Evolutionary conservation across 2,888 invertebrate species (phyloP), one percentile per base, ranked within the genome.

Genomic region (Cartodere bifasciata): DNA sequence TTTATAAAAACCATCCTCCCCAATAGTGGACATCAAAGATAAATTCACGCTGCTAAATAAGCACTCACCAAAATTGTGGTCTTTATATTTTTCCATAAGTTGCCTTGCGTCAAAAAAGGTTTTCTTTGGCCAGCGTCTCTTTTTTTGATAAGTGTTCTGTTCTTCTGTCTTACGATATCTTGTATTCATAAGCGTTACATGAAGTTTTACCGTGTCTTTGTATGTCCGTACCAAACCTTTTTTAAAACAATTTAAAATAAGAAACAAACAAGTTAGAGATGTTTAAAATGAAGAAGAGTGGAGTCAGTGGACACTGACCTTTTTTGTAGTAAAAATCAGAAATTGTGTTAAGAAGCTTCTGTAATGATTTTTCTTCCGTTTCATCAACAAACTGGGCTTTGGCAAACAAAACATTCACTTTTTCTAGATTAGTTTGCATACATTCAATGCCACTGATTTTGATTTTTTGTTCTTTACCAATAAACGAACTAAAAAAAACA

Each of bases 401-500:
- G 0, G 75, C 86, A 58, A 84, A 95, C 3, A 95, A 56, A n/a
- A 95, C 75, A 50, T 78, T 62, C 1, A 82, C 78, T 35, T 76
- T 70, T 30, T 68, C 63, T 1, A 86, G 82, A 56, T 94, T 88
- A 53, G 87, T 85, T 52, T 90, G 87, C 87, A 92, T 88, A 47
- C 82, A 84, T 34, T 85, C 81, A 9, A 92, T 52, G 2, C 90
- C 91, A 47, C 68, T 63, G n/a, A 85, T 45, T 37, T 63, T 58
- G n/a, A 85, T 55, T 41, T 59, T 64, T n/a, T n/a, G n/a, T n/a
- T n/a, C n/a, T n/a, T n/a, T n/a, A n/a, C n/a, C 9, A 28, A 31
- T 11, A 27, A 2, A n/a, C 11, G n/a, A n/a, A 23, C 9, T 7
- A 7, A 26, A n/a, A 10, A n/a, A 29, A n/a, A n/a, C n/a, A n/a